Base-by-base conservation (phyloP, 64 coral and sea anemone species). In the Pocillopora damicornis region DNA sequence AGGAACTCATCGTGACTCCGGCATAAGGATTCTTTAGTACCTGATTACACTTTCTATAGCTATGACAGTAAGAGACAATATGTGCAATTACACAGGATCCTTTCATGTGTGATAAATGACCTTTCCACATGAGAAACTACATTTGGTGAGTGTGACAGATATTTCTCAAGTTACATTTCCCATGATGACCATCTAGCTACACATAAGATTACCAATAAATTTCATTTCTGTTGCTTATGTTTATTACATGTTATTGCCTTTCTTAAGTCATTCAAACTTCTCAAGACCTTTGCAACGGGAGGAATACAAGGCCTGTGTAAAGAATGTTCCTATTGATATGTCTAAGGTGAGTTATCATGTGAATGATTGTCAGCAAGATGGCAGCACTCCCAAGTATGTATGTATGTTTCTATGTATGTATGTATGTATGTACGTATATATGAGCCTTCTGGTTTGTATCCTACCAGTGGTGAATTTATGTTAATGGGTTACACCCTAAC, bases 251-350 rank as follows among this genome's bases (percentile, higher is more conserved):
- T 51, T 51, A 51, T 7, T 51, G 42, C 7, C 42, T 51, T 51
- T 51, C 7, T 51, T 51, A 51, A 51, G 42, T 51, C 42, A 51
- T 51, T 51, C 42, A 30, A 71, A 71, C 67, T 71, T 26, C n/a
- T 71, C 67, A 71, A 85, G 17, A 85, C 22, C 65, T 58, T 38
- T 61, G 42, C 30, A 22, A n/a, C 18, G 36, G 11, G 81, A 85
- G 22, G 81, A 85, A 73, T 73, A 20, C 37, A 85, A 85, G 81
- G 81, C 51, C 20, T 85, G 72, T 15, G n/a, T 85, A 26, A 85
- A 85, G 36, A 85, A 85, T 85, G 81, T 85, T 71, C 81, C 81
- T 26, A 1, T 20, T 57, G 64, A 85, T 58, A 73, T 73, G 64
- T 58, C 37, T 51, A 73, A 65, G 81, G 81, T 85, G 81, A 85